Evolutionary conservation across 2,113 vertebrate species (phyloP), one percentile per base, ranked within the genome.

Genomic region (Himantopus leucocephalus): DNA sequence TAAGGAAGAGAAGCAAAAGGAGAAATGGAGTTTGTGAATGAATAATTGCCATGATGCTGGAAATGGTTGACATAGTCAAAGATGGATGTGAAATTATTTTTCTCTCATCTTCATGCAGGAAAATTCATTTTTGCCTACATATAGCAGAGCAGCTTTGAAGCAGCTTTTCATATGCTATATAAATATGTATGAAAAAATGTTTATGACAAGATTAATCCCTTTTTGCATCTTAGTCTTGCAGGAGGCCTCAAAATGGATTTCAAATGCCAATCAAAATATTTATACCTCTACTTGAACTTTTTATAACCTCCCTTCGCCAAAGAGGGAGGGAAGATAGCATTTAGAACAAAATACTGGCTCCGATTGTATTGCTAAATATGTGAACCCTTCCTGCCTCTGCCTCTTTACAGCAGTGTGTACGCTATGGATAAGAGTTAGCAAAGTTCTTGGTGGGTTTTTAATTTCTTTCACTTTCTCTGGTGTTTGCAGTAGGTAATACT

Each of bases 141-240:
- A 12, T 2, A 96, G 29, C 10, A 41, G 53, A 88, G 67, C 79
- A 86, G 45, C 24, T 94, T 93, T 88, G 92, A 92, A 88, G 82
- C 66, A 90, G 75, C 45, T 94, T 83, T 94, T 83, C 32, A 39
- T 80, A 45, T 24, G 24, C 24, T 73, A 4, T 52, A 92, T 94
- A 92, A 95, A 94, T 88, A 88, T 84, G 71, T 83, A 88, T 92
- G 82, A 80, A 90, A 60, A 96, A 88, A 64, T 85, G 62, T 90
- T 97, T 93, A 77, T 48, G 41, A 34, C 41, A 74, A 68, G 82
- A 50, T 88, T 83, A 95, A 96, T 94, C 64, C 78, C 35, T 76
- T 88, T 85, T 68, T 94, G 82, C 66, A 45, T 92, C 74, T 92
- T 30, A 55, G 70, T 94, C 56, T 88, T 78, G 73, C 66, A 71